Evolutionary conservation across 1,140 invertebrate genomes (phyloP).

Genomic region (Vollenhovia emeryi): DNA sequence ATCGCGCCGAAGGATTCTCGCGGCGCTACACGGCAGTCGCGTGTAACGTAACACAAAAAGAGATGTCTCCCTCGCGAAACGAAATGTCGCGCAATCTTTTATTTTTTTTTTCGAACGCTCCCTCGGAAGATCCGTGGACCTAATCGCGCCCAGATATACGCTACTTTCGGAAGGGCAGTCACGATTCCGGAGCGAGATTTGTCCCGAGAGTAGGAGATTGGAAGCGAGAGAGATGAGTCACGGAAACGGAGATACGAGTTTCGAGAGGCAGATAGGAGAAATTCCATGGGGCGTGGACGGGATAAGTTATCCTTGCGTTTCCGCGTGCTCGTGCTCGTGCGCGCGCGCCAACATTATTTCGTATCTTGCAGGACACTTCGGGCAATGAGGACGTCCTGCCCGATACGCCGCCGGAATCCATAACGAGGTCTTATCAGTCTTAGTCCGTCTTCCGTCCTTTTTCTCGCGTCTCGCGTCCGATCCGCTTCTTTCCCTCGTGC

Average conservation of each 20-base stretch:
- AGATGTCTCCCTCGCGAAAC: neutral
- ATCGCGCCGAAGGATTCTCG: neutral
- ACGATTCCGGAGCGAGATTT: slow-evolving; percentile 58
- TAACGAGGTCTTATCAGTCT: slow-evolving; percentile 80
- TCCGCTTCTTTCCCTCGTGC: neutral
- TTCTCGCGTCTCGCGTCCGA: neutral
- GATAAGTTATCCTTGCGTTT: slow-evolving; percentile 78
- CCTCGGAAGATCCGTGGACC: slow-evolving; percentile 20
- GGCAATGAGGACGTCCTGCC: slow-evolving; percentile 80
- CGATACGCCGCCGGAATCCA: slow-evolving; percentile 75
- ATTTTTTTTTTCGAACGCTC: slow-evolving; percentile 27
- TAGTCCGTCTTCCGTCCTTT: slow-evolving; percentile 58
- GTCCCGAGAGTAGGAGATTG: slow-evolving; percentile 67
- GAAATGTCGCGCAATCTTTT: neutral
- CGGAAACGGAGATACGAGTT: slow-evolving; percentile 70
- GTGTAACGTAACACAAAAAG: neutral
- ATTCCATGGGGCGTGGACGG: slow-evolving; percentile 76
- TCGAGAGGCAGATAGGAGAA: slow-evolving; percentile 65
- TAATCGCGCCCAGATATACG: slow-evolving; percentile 54
- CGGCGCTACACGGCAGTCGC: neutral
- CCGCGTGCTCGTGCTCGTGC: slow-evolving; percentile 70
- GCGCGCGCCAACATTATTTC: slow-evolving; percentile 77
- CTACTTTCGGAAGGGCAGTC: slow-evolving; percentile 54
- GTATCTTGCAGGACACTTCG: slow-evolving; percentile 79
- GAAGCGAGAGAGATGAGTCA: slow-evolving; percentile 68